A percentile compares a stretch with the other conserved stretches of the same genome.
These are phyloP conservation scores for Cantharis flavilabris DNA, from an alignment of 2,888 invertebrate species.

Conservation along the genomic window DNA sequence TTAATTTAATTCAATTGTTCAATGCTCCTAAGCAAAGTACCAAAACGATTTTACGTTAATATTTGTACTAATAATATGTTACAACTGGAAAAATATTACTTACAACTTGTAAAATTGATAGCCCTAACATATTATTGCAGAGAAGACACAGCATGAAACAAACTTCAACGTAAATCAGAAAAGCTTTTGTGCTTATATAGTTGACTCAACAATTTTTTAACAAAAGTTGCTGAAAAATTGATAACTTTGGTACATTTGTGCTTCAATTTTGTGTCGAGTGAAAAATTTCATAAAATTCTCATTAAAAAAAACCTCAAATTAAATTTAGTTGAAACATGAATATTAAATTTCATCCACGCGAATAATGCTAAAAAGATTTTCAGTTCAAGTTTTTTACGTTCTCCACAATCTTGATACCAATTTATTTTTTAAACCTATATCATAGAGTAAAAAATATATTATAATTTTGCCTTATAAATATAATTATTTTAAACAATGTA, in stretches of 20 bases:
- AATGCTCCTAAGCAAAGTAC: not conserved
- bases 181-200: not conserved
- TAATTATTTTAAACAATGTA: not conserved
- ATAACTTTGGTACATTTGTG: not conserved
- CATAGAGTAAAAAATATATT: not conserved
- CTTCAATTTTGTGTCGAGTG: not conserved
- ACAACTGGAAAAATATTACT: not conserved
- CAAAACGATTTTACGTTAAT: not conserved
- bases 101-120: not conserved
- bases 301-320: not conserved
- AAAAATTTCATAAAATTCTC: not conserved
- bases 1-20: conserved; percentile 5
- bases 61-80: not conserved
- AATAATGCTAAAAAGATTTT: not conserved
- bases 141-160: not conserved
- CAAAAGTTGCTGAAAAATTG: not conserved
- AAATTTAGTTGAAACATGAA: not conserved
- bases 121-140: not conserved
- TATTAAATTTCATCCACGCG: not conserved
- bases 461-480: not conserved
- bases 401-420: not conserved
- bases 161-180: not conserved
- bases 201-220: not conserved
- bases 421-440: not conserved
- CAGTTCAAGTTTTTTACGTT: not conserved